Conservation (phyloP, 1,140 invertebrate species). For the Caerostris darwini region DNA sequence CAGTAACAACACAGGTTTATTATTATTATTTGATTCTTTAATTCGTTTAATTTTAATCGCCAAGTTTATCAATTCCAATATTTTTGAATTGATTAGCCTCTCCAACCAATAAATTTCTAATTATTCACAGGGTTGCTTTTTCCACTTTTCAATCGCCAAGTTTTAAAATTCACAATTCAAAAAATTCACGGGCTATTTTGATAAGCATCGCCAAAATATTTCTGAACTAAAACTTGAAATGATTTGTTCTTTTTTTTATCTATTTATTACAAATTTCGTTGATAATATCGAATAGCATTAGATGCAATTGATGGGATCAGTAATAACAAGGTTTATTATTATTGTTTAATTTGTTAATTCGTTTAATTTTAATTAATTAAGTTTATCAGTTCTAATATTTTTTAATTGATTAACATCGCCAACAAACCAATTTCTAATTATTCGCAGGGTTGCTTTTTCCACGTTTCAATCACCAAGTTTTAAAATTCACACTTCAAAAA, state of each 20-base stretch:
- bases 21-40: no score
- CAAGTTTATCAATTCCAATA: neutral
- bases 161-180: slow-evolving; percentile 30
- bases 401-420: no score
- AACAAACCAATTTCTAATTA: neutral
- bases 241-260: no score
- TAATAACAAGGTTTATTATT: no score
- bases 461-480: neutral
- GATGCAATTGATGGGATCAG: no score
- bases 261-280: no score
- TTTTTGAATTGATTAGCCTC: neutral
- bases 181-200: slow-evolving; percentile 1
- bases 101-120: neutral
- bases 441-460: neutral
- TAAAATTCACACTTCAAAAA: slow-evolving; percentile 41
- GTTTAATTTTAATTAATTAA: no score
- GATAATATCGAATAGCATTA: no score
- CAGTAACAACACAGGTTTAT: no score
- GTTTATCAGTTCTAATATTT: no score
- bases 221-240: neutral
- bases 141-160: neutral
- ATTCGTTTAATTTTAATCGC: no score
- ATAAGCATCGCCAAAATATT: neutral
- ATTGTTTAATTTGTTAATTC: no score
- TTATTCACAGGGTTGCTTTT: neutral